A percentile compares a stretch with the other conserved stretches of the same genome.
phyloP scores from a whole-genome alignment of 2,797 vertebrate genomes.

The Prionace glauca region DNA sequence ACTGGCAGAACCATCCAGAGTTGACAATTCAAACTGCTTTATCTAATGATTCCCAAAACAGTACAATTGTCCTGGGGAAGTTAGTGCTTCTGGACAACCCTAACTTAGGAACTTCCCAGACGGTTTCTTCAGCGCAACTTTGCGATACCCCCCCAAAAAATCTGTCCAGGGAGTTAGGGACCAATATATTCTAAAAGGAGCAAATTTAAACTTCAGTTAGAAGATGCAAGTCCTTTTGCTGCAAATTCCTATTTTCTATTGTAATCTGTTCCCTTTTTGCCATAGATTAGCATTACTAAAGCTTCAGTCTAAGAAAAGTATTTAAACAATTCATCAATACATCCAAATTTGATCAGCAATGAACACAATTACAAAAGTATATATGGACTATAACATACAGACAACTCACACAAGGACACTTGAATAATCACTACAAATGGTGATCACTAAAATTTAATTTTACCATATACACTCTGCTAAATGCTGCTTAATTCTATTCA shows the following conservation, averaged over 20 bases:
- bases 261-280: background rate
- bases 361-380: background rate
- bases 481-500: background rate
- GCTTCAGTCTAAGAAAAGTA: background rate
- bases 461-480: background rate
- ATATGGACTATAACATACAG: background rate
- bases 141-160: no score
- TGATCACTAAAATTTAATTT: background rate
- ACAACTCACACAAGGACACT: background rate
- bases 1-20: no score
- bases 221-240: background rate
- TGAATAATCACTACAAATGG: background rate
- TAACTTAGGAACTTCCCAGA: no score
- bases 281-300: background rate
- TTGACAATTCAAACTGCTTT: no score
- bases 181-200: background rate
- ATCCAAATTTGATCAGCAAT: background rate
- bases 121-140: no score
- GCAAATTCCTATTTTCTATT: background rate
- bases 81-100: no score
- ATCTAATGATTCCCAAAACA: no score
- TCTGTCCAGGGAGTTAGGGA: no score
- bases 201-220: background rate
- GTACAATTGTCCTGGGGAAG: no score
- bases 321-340: background rate